phyloP scores from a whole-genome alignment of 2,113 vertebrate genomes.

The Platichthys flesus region DNA sequence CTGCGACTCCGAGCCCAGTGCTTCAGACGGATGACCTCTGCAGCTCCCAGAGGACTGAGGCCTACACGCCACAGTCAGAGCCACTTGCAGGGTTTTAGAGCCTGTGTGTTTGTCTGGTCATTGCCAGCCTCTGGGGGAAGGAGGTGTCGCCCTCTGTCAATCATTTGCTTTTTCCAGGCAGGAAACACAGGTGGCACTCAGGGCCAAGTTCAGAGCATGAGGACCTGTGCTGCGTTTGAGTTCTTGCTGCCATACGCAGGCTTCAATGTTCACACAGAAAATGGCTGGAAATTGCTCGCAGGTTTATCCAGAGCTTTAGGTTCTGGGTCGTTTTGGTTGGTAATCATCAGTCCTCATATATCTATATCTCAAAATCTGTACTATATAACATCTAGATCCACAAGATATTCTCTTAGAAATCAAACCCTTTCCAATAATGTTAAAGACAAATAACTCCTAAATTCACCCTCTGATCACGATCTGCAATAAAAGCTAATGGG shows the following conservation, averaged over 20 bases:
- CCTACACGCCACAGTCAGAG: constrained; percentile 52
- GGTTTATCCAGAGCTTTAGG: constrained; percentile 1
- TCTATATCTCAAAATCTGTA: background rate
- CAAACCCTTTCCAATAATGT: too few species aligned
- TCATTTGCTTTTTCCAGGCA: constrained; percentile 48
- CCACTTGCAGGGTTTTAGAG: constrained; percentile 68
- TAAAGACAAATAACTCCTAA: too few species aligned
- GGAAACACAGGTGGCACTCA: constrained; percentile 21
- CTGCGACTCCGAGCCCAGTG: constrained; percentile 6
- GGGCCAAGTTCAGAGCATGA: constrained; percentile 32
- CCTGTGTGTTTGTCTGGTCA: constrained; percentile 63
- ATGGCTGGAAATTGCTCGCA: constrained; percentile 12
- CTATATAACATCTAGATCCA: background rate
- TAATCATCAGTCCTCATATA: background rate
- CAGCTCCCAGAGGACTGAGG: constrained; percentile 44
- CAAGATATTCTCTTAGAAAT: too few species aligned
- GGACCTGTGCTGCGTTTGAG: background rate
- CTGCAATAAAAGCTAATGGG: too few species aligned
- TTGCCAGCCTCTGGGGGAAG: constrained; percentile 55
- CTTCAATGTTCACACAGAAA: background rate
- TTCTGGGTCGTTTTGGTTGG: background rate
- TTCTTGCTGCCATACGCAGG: background rate
- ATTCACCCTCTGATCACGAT: too few species aligned
- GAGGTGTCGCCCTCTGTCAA: constrained; percentile 65
- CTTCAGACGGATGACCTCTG: constrained; percentile 56